phyloP scores from a whole-genome alignment of 2,797 vertebrate genomes.

The Perodicticus potto region DNA sequence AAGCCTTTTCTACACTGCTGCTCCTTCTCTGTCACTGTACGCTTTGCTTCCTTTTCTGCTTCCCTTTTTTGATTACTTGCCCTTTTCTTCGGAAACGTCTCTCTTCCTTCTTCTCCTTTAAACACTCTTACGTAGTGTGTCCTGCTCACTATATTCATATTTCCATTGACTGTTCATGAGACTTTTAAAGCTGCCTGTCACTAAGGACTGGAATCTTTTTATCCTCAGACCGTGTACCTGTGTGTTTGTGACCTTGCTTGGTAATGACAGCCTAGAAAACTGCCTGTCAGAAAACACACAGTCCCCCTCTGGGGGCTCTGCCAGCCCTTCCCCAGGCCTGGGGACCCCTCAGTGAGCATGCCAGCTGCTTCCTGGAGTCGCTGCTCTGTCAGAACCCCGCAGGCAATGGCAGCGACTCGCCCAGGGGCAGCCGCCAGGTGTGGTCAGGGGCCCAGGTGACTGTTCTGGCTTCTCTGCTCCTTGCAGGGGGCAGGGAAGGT shows the following conservation, averaged over 20 bases:
- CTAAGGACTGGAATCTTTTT: background rate
- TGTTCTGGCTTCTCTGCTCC: background rate
- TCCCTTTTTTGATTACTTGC: background rate
- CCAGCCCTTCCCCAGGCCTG: background rate
- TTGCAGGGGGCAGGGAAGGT: background rate
- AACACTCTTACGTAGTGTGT: background rate
- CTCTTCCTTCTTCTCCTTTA: background rate
- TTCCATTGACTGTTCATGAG: background rate
- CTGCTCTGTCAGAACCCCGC: background rate
- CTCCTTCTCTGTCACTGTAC: background rate
- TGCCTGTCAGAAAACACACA: background rate
- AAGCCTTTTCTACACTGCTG: background rate
- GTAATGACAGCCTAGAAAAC: constrained; percentile 4
- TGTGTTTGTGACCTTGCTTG: background rate
- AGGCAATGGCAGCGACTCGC: background rate
- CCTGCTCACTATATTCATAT: background rate
- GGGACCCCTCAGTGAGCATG: background rate
- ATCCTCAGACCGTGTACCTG: background rate
- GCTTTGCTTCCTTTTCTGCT: background rate
- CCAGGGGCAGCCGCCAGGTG: background rate
- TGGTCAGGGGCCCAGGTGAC: background rate
- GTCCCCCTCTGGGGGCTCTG: background rate
- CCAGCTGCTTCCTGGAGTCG: background rate
- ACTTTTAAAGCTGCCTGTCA: background rate
- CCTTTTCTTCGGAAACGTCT: background rate